Evolutionary conservation across 1,140 invertebrate genomes (phyloP).

Genomic region (Andrena cerasifolii): DNA sequence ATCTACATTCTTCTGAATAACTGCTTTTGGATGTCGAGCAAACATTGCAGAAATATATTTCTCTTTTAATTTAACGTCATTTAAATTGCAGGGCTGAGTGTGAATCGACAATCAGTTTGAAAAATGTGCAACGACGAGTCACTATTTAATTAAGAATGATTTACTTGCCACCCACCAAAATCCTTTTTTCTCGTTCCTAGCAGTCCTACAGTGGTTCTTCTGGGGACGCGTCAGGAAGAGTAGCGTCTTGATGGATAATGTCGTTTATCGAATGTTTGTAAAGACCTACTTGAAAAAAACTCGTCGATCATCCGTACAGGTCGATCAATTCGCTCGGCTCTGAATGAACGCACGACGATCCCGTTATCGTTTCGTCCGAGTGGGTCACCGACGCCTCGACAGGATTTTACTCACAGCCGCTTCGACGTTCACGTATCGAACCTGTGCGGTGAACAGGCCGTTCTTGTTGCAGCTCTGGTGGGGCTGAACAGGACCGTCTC

Average conservation of each 20-base stretch:
- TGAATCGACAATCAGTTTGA: too few species aligned
- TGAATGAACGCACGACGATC: constrained; percentile 71
- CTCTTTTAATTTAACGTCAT: too few species aligned
- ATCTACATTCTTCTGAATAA: neutral
- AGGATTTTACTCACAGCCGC: constrained; percentile 54
- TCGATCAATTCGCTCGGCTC: constrained; percentile 51
- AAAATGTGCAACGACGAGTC: too few species aligned
- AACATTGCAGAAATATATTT: too few species aligned
- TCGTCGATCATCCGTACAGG: constrained; percentile 6
- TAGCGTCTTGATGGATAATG: neutral
- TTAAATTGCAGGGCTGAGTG: too few species aligned
- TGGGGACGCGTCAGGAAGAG: too few species aligned
- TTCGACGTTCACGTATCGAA: constrained; percentile 60
- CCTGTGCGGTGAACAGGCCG: constrained; percentile 45
- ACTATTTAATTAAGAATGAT: neutral
- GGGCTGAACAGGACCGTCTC: constrained; percentile 63
- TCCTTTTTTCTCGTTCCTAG: neutral
- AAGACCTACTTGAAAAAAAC: constrained; percentile 38
- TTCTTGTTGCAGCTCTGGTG: constrained; percentile 62
- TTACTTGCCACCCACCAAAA: neutral
- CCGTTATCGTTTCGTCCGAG: constrained; percentile 79
- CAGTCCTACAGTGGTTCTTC: neutral
- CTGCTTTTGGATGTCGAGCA: too few species aligned
- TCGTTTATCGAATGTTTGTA: neutral
- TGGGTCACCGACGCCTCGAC: constrained; percentile 77